phyloP scores from a whole-genome alignment of 30 jellyfish, hydroid and myxozoan genomes.

The Sanderia malayensis region DNA sequence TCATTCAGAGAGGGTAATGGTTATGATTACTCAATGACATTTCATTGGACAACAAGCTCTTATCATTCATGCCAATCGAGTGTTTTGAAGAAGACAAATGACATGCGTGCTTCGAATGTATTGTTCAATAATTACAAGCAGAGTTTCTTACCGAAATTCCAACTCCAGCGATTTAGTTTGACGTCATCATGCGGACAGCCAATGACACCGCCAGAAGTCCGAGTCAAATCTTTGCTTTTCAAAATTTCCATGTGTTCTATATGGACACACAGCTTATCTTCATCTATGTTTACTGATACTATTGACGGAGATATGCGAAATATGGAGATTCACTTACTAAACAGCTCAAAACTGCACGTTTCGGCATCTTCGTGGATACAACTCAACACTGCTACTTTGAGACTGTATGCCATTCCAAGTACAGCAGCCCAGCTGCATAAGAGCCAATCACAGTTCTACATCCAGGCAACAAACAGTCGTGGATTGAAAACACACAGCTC shows the following conservation, averaged over 20 bases:
- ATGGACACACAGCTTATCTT: conserved; percentile 39
- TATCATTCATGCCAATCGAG: conserved; percentile 50
- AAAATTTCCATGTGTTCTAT: conserved; percentile 41
- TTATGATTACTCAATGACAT: conserved; percentile 5
- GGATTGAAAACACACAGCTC: conserved; percentile 11
- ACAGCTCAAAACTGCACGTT: conserved; percentile 19
- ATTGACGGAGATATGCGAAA: conserved; percentile 38
- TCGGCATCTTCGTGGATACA: conserved; percentile 90
- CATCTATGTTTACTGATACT: conserved; percentile 40
- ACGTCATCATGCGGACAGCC: conserved; percentile 57
- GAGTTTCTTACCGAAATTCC: conserved; percentile 33
- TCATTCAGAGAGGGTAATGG: conserved; percentile 51
- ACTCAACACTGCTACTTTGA: conserved; percentile 69
- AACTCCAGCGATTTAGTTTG: conserved; percentile 45
- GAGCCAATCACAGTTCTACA: conserved; percentile 3
- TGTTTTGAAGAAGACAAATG: conserved; percentile 31
- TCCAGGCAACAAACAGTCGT: conserved; percentile 76
- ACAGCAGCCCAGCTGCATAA: conserved; percentile 5
- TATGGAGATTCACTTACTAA: conserved; percentile 33
- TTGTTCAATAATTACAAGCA: conserved; percentile 17
- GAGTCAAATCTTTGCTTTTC: not conserved
- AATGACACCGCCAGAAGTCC: conserved; percentile 54
- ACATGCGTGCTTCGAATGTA: conserved; percentile 22
- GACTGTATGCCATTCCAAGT: conserved; percentile 67
- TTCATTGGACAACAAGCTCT: conserved; percentile 71